Conservation (phyloP, 1,140 invertebrate species). For the Aplysia californica region DNA sequence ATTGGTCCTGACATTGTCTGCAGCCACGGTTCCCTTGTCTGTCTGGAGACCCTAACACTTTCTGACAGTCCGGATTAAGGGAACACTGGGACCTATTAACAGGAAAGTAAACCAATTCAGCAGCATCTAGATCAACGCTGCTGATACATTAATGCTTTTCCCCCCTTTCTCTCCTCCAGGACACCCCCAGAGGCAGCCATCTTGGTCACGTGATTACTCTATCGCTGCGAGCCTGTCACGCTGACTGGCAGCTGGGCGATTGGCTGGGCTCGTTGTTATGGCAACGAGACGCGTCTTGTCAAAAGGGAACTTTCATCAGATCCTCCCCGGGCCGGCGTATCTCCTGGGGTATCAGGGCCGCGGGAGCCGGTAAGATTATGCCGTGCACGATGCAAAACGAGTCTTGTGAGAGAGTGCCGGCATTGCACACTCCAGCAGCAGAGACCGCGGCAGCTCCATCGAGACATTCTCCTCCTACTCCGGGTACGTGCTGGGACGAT, state of each 20-base stretch:
- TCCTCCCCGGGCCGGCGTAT: background rate
- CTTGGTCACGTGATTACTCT: slow-evolving; percentile 5
- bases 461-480: background rate
- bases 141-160: background rate
- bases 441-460: background rate
- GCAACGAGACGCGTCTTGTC: slow-evolving; percentile 10
- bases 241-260: slow-evolving; percentile 8
- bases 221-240: background rate
- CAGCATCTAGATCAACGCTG: background rate
- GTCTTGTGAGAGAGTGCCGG: background rate
- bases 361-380: background rate
- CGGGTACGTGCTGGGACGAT: background rate
- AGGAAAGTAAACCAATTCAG: background rate
- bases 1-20: no score
- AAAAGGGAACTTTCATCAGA: slow-evolving; percentile 4
- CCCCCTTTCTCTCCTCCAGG: background rate
- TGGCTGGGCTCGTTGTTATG: slow-evolving; percentile 7
- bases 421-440: background rate
- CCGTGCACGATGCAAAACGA: background rate
- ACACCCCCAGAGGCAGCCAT: background rate
- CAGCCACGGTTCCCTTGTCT: no score
- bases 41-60: no score
- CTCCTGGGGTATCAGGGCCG: background rate
- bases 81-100: slow-evolving; percentile 1
- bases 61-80: no score